Percentiles rank a stretch among this genome's conserved stretches.
Conservation (phyloP, 2,113 vertebrate genomes). For the Galbula dea region DNA sequence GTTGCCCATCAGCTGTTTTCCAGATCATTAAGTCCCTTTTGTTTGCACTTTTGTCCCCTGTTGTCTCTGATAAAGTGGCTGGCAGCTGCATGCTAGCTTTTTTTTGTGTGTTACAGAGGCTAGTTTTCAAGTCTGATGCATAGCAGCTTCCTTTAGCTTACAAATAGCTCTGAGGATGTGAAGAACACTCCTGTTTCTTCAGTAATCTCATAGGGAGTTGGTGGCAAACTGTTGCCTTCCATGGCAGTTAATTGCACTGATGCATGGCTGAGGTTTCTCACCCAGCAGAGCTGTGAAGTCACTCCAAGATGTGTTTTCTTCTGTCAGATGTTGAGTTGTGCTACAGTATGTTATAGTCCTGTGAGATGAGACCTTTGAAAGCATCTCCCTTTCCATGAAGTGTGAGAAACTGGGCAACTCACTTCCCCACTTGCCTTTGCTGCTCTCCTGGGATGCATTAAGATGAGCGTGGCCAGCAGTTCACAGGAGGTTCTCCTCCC, state of each 20-base stretch:
- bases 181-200: not conserved
- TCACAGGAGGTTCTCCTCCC: too few relatives aligned
- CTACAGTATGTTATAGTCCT: not conserved
- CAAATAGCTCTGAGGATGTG: not conserved
- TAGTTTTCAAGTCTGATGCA: not conserved
- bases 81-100: not conserved
- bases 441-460: too few relatives aligned
- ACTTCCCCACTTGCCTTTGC: too few relatives aligned
- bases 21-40: not conserved
- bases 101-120: not conserved
- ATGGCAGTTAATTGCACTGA: not conserved
- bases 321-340: not conserved
- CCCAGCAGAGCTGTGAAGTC: not conserved
- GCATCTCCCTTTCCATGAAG: not conserved
- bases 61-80: not conserved
- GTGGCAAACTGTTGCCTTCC: not conserved
- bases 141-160: not conserved
- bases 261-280: not conserved
- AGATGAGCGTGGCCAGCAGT: too few relatives aligned
- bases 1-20: not conserved
- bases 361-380: not conserved
- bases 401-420: not conserved
- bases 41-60: not conserved
- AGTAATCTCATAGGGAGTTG: not conserved
- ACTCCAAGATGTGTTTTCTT: not conserved